Conservation (phyloP, 2,888 invertebrate genomes). For the Tinea pellionella region DNA sequence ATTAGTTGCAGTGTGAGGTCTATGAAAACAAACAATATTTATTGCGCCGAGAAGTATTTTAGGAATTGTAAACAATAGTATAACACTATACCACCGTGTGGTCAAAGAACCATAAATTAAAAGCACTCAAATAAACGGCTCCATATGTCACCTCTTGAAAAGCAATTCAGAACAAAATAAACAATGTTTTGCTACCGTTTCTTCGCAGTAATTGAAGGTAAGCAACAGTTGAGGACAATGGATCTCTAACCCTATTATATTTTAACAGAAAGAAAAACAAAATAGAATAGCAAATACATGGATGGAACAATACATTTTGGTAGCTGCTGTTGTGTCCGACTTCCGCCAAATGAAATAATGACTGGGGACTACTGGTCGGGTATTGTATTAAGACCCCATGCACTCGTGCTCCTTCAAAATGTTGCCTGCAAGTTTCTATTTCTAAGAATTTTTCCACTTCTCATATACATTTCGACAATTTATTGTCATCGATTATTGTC, state of each 20-base stretch:
- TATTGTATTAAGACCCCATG: conserved; percentile 46
- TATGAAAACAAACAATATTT: conserved; percentile 14
- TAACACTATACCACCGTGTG: conserved; percentile 37
- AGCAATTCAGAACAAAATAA: conserved; percentile 53
- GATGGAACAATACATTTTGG: conserved; percentile 39
- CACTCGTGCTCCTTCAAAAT: conserved; percentile 33
- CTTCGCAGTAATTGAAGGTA: conserved; percentile 37
- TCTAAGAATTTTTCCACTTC: conserved; percentile 24
- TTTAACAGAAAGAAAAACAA: conserved; percentile 43
- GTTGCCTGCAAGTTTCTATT: conserved; percentile 38
- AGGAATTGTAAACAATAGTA: conserved; percentile 51
- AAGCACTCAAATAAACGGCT: conserved; percentile 37
- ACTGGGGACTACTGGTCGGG: conserved; percentile 38
- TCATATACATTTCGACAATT: conserved; percentile 10
- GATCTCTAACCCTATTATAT: conserved; percentile 54
- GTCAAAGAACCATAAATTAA: conserved; percentile 53
- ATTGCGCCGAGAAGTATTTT: conserved; percentile 22
- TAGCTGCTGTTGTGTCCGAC: conserved; percentile 34
- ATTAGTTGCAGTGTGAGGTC: conserved; percentile 45
- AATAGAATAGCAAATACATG: conserved; percentile 38
- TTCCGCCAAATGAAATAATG: conserved; percentile 50
- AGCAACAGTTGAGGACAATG: conserved; percentile 51
- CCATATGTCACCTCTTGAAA: conserved; percentile 59
- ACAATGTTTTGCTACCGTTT: conserved; percentile 64
- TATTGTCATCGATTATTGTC: background rate